These are phyloP conservation scores for Tetragonula carbonaria DNA, from an alignment of 2,888 invertebrate species.

Conservation along the genomic window DNA sequence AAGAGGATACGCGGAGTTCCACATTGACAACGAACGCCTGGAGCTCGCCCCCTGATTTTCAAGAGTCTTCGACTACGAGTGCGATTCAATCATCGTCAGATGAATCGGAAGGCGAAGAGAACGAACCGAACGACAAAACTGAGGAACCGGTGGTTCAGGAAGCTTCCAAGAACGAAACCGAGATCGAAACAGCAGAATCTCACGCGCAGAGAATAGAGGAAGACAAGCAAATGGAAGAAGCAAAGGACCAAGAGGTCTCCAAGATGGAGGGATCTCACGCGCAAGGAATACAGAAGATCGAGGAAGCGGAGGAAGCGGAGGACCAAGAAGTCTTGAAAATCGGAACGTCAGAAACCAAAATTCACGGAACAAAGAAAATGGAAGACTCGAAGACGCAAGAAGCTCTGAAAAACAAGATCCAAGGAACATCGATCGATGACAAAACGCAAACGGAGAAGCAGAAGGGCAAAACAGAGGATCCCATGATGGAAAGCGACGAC, in stretches of 20 bases:
- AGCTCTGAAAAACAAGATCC: background rate
- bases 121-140: background rate
- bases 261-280: background rate
- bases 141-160: background rate
- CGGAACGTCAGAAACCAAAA: background rate
- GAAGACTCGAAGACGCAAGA: background rate
- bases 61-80: conserved; percentile 24
- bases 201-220: background rate
- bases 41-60: conserved; percentile 32
- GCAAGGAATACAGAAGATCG: no score
- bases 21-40: conserved; percentile 14
- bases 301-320: no score
- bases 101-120: background rate
- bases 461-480: background rate
- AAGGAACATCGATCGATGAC: background rate
- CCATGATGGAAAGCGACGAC: background rate
- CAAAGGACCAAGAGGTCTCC: background rate
- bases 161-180: background rate
- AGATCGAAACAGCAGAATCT: background rate
- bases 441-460: background rate
- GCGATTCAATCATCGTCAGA: background rate
- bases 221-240: background rate
- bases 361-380: background rate
- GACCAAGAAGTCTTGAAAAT: background rate
- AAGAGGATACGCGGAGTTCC: conserved; percentile 64